phyloP scores from a whole-genome alignment of 2,797 vertebrate species.

The Mus spretus region DNA sequence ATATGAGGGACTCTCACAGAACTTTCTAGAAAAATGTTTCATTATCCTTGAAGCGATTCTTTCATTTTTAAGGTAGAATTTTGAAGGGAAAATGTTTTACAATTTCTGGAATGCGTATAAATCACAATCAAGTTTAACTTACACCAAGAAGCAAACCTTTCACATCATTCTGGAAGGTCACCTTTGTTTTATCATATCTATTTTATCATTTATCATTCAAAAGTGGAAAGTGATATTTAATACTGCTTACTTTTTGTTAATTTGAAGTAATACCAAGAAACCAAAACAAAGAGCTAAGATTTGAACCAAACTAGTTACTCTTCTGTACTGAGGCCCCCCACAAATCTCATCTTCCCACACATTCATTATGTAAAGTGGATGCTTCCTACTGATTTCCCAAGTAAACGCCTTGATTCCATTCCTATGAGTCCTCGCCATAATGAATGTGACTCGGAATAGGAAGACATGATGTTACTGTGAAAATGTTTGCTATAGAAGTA shows the following conservation, averaged over 20 bases:
- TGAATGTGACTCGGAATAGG: background rate
- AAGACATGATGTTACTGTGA: background rate
- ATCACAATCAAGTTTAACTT: background rate
- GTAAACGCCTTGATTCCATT: background rate
- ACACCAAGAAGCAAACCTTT: background rate
- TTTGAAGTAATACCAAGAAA: background rate
- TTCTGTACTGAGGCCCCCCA: background rate
- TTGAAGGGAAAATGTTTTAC: background rate
- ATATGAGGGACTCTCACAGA: background rate
- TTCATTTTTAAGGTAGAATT: background rate
- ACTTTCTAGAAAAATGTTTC: background rate
- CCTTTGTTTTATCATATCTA: background rate
- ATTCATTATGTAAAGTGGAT: background rate
- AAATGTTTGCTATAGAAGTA: conserved; percentile 34
- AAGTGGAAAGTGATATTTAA: background rate
- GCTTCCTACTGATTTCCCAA: background rate
- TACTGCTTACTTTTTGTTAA: background rate
- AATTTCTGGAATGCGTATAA: conserved; percentile 20
- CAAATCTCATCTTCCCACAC: background rate
- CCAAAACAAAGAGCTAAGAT: background rate
- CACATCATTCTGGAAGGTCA: background rate
- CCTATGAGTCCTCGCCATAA: background rate
- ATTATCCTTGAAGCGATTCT: background rate
- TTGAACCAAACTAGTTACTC: background rate
- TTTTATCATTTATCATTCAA: background rate